Conservation (phyloP, 2,797 vertebrate species). For the Taenioides sp. region DNA sequence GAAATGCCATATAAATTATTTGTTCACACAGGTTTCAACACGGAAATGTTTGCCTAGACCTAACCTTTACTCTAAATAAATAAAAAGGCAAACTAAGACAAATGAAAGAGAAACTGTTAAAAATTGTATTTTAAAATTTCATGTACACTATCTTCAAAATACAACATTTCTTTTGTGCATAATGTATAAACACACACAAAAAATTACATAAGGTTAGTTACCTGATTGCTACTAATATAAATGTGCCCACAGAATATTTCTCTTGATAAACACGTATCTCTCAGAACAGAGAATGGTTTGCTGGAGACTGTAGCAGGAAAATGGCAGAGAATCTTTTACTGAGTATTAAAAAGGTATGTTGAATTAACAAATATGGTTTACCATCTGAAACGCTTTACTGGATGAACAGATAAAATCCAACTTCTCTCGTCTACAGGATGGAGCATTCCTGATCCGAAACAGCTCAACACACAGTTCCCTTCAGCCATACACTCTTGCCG, state of each 20-base stretch:
- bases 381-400: background rate
- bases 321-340: slow-evolving; percentile 70
- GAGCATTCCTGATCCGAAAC: slow-evolving; percentile 76
- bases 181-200: no score
- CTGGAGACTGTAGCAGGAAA: slow-evolving; percentile 74
- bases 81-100: no score
- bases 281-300: slow-evolving; percentile 78
- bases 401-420: slow-evolving; percentile 10
- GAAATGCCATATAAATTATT: background rate
- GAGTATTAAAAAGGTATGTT: slow-evolving; percentile 71
- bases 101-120: no score
- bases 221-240: no score
- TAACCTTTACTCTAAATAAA: no score
- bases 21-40: no score
- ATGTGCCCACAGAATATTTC: no score
- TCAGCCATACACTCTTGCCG: slow-evolving; percentile 79
- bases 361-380: slow-evolving; percentile 8
- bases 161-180: no score
- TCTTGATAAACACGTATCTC: slow-evolving; percentile 6
- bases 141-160: no score
- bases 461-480: slow-evolving; percentile 68
- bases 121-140: no score
- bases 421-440: slow-evolving; percentile 64
- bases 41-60: no score
- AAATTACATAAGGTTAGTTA: no score